Base-by-base conservation (phyloP, 2,113 vertebrate species). In the Hemiprocne comata region DNA sequence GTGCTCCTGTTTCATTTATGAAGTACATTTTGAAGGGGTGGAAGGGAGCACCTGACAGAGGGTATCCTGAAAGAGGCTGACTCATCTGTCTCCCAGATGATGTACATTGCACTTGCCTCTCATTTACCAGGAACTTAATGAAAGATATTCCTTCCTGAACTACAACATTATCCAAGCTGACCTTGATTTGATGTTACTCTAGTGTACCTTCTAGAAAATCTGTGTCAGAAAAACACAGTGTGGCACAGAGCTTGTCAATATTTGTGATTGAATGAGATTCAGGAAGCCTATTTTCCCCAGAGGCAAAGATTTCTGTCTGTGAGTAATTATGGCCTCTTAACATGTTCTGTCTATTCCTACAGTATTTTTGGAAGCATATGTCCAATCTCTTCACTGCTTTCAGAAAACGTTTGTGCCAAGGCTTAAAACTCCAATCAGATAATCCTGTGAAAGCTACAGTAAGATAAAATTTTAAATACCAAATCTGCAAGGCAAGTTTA, bases 321-420 rank as follows among this genome's bases (percentile, higher is more conserved):
- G 90, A 95, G 92, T 97, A 96, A 96, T 97, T 96, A 92, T 42
- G 90, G 76, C 65, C 53, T 93, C 75, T 95, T 95, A 96, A 95
- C 61, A 84, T 86, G 83, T 86, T 96, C 96, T 92, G 91, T 87
- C 93, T 95, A 73, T 91, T 96, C 77, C 71, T 94, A 90, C 90
- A 69, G 93, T 96, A 96, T 96, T 96, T 96, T 96, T 95, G 95
- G 92, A 95, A 97, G n/a, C 85, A 78, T 94, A 92, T 96, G 92
- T 90, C 93, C 76, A 40, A 75, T 72, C 61, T 95, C 69, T 88
- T 95, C 85, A 54, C 38, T 92, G 48, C 70, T 97, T 15, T 81
- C 72, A 90, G 48, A 80, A 40, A 44, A 48, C 67, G 72, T 91
- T 86, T 84, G 85, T 95, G 80, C 88, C 87, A 96, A 91, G 61